Base-by-base conservation (phyloP, 2,113 vertebrate genomes). In the Protobothrops flavoviridis region DNA sequence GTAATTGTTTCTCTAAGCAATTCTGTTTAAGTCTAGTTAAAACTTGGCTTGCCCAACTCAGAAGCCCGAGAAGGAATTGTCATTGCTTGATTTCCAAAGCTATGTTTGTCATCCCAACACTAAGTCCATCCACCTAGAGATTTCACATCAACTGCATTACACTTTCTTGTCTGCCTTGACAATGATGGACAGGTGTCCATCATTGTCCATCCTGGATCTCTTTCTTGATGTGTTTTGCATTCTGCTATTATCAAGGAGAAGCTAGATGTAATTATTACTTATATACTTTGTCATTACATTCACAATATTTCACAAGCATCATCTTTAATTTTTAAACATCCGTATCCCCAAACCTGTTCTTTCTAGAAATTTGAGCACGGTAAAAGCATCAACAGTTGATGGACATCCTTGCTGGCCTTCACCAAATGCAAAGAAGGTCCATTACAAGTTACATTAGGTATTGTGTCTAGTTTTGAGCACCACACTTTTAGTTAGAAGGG, bases 1-100 rank as follows among this genome's bases (percentile, higher is more conserved):
- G 43, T 92, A 93, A 96, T 91, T 94, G 29, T 93, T 95, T 94
- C 92, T 95, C 91, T 94, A 95, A 94, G 81, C 0, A 94, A 93
- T 96, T 94, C 12, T 93, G 1, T 89, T 96, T 94, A 94, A 91
- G 92, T 95, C 86, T 91, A 52, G 21, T 74, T 94, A 89, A 96
- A 96, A 93, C 7, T 85, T 93, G n/a, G 4, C 85, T 87, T 91
- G 33, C n/a, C 56, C 52, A 92, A 4, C 2, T 94, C 11, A 91
- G 43, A 91, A 29, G 43, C 85, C 33, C 91, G 91, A 94, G 59
- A 96, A 93, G 57, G 81, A 93, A 39, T 52, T 92, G 45, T 69
- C 95, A 94, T 94, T 93, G 88, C 8, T 21, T 95, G 95, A 92
- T 90, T 94, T 57, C 45, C 88, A 20, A 90, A 87, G 11, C 12